Conservation (phyloP, 2,888 invertebrate genomes). For the Holacanthella duospinosa region DNA sequence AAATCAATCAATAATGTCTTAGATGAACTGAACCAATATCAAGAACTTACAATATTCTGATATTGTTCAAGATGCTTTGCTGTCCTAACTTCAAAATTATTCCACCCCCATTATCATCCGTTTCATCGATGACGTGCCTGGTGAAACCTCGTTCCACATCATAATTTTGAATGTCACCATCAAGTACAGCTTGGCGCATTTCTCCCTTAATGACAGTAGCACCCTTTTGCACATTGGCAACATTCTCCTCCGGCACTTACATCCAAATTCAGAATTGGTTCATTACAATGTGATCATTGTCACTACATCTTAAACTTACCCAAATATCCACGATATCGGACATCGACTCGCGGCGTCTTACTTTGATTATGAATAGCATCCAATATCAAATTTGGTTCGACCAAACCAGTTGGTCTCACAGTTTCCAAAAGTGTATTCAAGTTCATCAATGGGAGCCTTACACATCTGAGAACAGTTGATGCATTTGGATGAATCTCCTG, state of each 20-base stretch:
- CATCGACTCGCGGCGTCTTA: slow-evolving; percentile 61
- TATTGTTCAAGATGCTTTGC: slow-evolving; percentile 83
- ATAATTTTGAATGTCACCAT: slow-evolving; percentile 75
- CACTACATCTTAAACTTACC: slow-evolving; percentile 44
- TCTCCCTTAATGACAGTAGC: slow-evolving; percentile 84
- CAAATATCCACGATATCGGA: slow-evolving; percentile 73
- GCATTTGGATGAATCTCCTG: slow-evolving; percentile 46
- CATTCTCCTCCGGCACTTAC: slow-evolving; percentile 79
- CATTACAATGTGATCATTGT: neutral
- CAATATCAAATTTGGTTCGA: slow-evolving; percentile 78
- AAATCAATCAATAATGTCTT: neutral
- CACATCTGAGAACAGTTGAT: slow-evolving; percentile 40
- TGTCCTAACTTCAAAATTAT: slow-evolving; percentile 71
- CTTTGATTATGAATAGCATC: slow-evolving; percentile 88
- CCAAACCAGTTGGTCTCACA: slow-evolving; percentile 70
- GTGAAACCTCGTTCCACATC: slow-evolving; percentile 90
- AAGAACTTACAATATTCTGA: slow-evolving; percentile 56
- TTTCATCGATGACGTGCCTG: slow-evolving; percentile 67
- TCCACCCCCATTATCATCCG: slow-evolving; percentile 51
- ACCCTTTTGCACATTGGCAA: slow-evolving; percentile 67
- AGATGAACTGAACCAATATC: neutral
- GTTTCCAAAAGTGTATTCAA: slow-evolving; percentile 75
- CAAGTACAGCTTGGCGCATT: slow-evolving; percentile 73
- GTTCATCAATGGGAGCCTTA: slow-evolving; percentile 75
- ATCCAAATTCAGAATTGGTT: slow-evolving; percentile 11